phyloP scores from a whole-genome alignment of 2,797 vertebrate genomes.

The Glossophaga mutica region DNA sequence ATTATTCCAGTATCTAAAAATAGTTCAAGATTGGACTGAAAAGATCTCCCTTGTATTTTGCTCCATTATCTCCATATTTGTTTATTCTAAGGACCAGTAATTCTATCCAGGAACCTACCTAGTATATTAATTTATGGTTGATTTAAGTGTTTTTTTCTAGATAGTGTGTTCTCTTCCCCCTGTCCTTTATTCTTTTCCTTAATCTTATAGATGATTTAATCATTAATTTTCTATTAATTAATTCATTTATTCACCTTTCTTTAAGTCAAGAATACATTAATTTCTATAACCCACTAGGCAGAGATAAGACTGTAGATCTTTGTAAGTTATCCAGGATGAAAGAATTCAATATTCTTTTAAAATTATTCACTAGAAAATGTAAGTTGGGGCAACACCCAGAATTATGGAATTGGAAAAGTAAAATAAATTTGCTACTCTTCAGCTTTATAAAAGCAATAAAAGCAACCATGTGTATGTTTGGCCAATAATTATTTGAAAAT shows the following conservation, averaged over 20 bases:
- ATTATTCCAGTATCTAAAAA: neutral
- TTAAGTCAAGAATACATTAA: neutral
- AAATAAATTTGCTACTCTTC: neutral
- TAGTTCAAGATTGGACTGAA: neutral
- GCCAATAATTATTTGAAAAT: neutral
- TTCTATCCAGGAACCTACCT: neutral
- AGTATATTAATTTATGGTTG: neutral
- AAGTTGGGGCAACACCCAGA: neutral
- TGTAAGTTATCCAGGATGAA: neutral
- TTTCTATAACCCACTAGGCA: neutral
- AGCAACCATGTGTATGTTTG: neutral
- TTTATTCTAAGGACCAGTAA: neutral
- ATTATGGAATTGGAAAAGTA: neutral
- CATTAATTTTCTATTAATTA: neutral
- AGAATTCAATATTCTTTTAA: neutral
- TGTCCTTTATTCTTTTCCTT: neutral
- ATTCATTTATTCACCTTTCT: neutral
- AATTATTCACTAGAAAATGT: conserved; percentile 22
- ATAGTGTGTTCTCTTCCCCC: neutral
- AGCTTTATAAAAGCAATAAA: neutral
- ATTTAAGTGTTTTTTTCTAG: conserved; percentile 1
- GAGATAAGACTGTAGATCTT: neutral
- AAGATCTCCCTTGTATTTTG: neutral
- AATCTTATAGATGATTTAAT: neutral
- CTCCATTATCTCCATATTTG: neutral